Conservation (phyloP, 2,888 invertebrate species). For the Clistopyga incitator region DNA sequence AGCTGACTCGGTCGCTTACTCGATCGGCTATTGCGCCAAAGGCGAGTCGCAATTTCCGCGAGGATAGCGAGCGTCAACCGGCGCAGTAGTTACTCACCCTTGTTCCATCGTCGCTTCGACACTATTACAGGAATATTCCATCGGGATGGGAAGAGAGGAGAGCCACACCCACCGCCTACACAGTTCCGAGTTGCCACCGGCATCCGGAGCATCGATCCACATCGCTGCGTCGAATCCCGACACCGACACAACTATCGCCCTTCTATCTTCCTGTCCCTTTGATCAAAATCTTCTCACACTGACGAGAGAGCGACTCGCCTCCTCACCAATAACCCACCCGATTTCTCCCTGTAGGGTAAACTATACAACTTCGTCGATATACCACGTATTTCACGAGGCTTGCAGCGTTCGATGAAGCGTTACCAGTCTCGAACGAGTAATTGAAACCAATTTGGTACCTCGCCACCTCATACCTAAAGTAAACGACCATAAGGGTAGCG, state of each 20-base stretch:
- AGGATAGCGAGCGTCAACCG: slow-evolving; percentile 16
- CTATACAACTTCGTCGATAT: slow-evolving; percentile 15
- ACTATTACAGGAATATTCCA: slow-evolving; percentile 32
- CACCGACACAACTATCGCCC: slow-evolving; percentile 31
- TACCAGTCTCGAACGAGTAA: slow-evolving; percentile 44
- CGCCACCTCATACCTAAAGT: slow-evolving; percentile 2
- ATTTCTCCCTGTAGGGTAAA: slow-evolving; percentile 26
- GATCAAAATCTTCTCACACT: slow-evolving; percentile 62
- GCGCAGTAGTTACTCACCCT: slow-evolving; percentile 21
- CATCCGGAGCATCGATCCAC: slow-evolving; percentile 70
- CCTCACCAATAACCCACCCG: slow-evolving; percentile 4
- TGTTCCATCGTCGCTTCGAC: slow-evolving; percentile 8
- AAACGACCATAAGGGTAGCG: neutral
- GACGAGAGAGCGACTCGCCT: neutral
- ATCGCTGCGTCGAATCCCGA: slow-evolving; percentile 55
- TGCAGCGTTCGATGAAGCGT: slow-evolving; percentile 55
- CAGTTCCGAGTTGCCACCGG: slow-evolving; percentile 47
- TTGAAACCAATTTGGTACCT: slow-evolving; percentile 54
- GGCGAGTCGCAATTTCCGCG: slow-evolving; percentile 56
- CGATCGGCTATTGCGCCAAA: slow-evolving; percentile 25
- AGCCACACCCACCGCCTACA: slow-evolving; percentile 68
- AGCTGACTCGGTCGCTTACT: neutral
- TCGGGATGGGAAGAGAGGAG: slow-evolving; percentile 39
- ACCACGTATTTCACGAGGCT: slow-evolving; percentile 45
- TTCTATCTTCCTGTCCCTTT: slow-evolving; percentile 46